phyloP scores from a whole-genome alignment of 2,888 invertebrate genomes.

The Thecocarcelia acutangulata region DNA sequence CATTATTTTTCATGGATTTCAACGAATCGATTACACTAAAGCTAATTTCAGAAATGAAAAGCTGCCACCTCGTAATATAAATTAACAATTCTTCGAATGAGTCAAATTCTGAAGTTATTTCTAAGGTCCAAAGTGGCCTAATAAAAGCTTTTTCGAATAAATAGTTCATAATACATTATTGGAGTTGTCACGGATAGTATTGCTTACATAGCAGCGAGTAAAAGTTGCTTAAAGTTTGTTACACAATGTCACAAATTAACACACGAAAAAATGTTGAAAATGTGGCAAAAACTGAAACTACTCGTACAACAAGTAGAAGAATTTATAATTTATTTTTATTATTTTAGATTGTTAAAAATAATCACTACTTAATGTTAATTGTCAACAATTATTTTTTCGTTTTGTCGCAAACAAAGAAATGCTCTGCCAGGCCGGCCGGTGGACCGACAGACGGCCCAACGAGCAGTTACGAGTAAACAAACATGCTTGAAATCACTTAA shows the following conservation, averaged over 20 bases:
- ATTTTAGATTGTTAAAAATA: conserved; percentile 62
- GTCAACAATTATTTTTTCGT: conserved; percentile 37
- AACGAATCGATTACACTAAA: no score
- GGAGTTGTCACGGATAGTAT: no score
- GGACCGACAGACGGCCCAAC: conserved; percentile 6
- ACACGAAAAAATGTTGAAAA: background rate
- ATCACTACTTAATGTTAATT: conserved; percentile 65
- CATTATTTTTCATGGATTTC: no score
- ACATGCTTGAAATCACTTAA: conserved; percentile 55
- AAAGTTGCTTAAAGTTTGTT: background rate
- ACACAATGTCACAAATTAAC: background rate
- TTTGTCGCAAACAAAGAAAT: conserved; percentile 9
- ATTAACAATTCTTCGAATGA: no score
- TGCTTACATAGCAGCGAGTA: no score
- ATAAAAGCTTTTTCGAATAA: no score
- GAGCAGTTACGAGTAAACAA: conserved; percentile 18
- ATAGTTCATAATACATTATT: no score
- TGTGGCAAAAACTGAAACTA: conserved; percentile 2
- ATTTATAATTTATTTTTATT: conserved; percentile 49
- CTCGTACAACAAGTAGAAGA: conserved; percentile 20
- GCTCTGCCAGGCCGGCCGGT: conserved; percentile 1
- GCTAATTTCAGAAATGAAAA: no score
- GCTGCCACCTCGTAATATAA: no score
- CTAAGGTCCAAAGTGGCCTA: no score
- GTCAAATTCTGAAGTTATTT: no score